Evolutionary conservation across 2,797 vertebrate species (phyloP).

Genomic region (Remorina albescens): DNA sequence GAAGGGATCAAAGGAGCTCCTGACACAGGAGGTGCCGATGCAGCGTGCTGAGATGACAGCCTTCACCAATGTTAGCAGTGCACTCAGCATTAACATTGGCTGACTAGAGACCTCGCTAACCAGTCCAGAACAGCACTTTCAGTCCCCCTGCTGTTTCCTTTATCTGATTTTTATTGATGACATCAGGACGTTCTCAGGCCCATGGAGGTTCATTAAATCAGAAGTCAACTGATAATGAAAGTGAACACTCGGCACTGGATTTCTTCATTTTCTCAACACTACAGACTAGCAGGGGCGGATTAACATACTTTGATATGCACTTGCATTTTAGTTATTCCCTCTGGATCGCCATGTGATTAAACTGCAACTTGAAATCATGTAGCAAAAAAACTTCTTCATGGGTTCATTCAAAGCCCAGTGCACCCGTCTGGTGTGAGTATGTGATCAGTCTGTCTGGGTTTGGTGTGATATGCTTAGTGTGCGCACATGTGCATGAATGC

Average conservation of each 20-base stretch:
- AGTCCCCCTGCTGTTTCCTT: conserved; percentile 46
- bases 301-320: conserved; percentile 54
- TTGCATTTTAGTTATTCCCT: conserved; percentile 54
- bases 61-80: conserved; percentile 65
- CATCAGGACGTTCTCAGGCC: conserved; percentile 63
- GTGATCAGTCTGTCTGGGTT: conserved; percentile 46
- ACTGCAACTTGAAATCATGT: conserved; percentile 48
- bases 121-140: conserved; percentile 69
- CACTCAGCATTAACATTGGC: conserved; percentile 75
- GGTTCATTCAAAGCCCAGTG: conserved; percentile 50
- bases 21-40: conserved; percentile 77
- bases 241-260: conserved; percentile 56
- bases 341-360: conserved; percentile 61
- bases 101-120: conserved; percentile 73
- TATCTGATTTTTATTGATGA: conserved; percentile 76
- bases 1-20: conserved; percentile 75
- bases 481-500: conserved; percentile 14
- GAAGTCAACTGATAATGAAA: conserved; percentile 64
- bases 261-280: conserved; percentile 50
- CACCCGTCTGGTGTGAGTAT: conserved; percentile 37
- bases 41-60: conserved; percentile 79
- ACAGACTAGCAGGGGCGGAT: conserved; percentile 34
- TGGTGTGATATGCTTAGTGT: conserved; percentile 18
- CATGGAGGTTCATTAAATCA: conserved; percentile 72
- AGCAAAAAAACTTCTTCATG: conserved; percentile 54